A percentile compares a stretch with the other conserved stretches of the same genome.
phyloP scores from a whole-genome alignment of 2,113 vertebrate species.

The Oostethus manadensis region DNA sequence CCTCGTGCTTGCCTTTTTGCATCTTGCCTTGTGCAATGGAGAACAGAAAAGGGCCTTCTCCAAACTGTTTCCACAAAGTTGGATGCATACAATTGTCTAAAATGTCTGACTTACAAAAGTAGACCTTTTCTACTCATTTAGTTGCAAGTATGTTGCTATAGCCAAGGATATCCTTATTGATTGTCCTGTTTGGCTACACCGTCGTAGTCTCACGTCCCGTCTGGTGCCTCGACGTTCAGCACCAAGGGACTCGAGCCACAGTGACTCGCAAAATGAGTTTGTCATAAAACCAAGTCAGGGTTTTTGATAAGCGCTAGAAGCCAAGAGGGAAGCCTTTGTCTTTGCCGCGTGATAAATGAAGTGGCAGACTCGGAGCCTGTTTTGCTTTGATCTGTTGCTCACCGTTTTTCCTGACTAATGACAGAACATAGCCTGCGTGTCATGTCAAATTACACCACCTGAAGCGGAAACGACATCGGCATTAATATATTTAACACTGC shows the following conservation, averaged over 20 bases:
- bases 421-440: constrained; percentile 77
- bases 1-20: too few species aligned
- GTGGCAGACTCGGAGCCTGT: constrained; percentile 76
- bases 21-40: too few species aligned
- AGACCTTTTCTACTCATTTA: too few species aligned
- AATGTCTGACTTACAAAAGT: too few species aligned
- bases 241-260: constrained; percentile 81
- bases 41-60: too few species aligned
- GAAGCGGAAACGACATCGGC: constrained; percentile 58
- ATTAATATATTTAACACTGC: constrained; percentile 70
- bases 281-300: constrained; percentile 82
- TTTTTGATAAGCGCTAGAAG: constrained; percentile 83
- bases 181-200: constrained; percentile 32
- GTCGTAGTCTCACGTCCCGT: constrained; percentile 48
- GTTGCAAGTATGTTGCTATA: too few species aligned
- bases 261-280: constrained; percentile 87
- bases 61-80: too few species aligned
- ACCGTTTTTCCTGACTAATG: constrained; percentile 75
- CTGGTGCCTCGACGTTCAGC: constrained; percentile 63
- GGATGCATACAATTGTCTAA: too few species aligned
- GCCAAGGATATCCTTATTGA: too few species aligned
- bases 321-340: constrained; percentile 83
- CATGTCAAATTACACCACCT: constrained; percentile 77
- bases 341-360: constrained; percentile 92
- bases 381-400: constrained; percentile 83